phyloP scores from a whole-genome alignment of 2,888 invertebrate genomes.

The Trissoscelio sp. region DNA sequence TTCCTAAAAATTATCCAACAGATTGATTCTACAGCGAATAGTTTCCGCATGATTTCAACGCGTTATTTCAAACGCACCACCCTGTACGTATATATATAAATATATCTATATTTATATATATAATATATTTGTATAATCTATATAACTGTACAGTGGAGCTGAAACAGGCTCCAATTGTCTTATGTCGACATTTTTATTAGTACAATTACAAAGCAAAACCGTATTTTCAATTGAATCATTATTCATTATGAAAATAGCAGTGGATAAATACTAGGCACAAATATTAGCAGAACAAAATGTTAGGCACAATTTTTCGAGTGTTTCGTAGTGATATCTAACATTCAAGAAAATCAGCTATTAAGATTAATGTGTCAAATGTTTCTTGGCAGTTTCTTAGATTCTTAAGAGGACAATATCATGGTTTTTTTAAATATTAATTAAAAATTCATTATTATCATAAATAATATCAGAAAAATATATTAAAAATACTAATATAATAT shows the following conservation, averaged over 20 bases:
- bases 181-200: slow-evolving; percentile 44
- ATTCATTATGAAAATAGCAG: background rate
- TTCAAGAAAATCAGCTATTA: background rate
- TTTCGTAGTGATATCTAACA: background rate
- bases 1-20: slow-evolving; percentile 12
- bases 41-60: slow-evolving; percentile 36
- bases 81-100: slow-evolving; percentile 24
- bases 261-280: slow-evolving; percentile 9
- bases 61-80: slow-evolving; percentile 48
- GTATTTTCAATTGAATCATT: slow-evolving; percentile 23
- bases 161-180: slow-evolving; percentile 71
- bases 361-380: background rate
- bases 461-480: too few species aligned
- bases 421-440: too few species aligned
- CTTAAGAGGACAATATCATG: background rate
- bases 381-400: slow-evolving; percentile 7
- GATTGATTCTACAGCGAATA: background rate
- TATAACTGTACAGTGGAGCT: slow-evolving; percentile 80
- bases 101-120: slow-evolving; percentile 16
- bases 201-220: slow-evolving; percentile 36
- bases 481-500: too few species aligned
- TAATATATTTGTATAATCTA: slow-evolving; percentile 72
- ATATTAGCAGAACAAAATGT: too few species aligned
- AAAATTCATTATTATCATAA: too few species aligned
- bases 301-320: slow-evolving; percentile 14